phyloP scores from a whole-genome alignment of 2,888 invertebrate species.

The Phaedon cochleariae region DNA sequence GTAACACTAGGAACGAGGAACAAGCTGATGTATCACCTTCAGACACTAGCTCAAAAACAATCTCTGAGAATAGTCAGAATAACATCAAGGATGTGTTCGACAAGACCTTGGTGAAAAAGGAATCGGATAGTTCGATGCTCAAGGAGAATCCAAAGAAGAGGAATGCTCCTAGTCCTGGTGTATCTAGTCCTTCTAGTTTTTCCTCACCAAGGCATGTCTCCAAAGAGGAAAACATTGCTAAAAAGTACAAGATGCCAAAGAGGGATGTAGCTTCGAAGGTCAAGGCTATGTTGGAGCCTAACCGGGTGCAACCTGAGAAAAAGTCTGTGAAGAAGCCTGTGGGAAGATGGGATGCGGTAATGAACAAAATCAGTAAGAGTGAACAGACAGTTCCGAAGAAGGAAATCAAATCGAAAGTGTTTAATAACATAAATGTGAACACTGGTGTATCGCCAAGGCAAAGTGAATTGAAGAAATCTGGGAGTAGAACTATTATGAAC shows the following conservation, averaged over 20 bases:
- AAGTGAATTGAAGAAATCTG: conserved; percentile 37
- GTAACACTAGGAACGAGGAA: conserved; percentile 67
- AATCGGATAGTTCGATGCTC: conserved; percentile 16
- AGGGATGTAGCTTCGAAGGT: conserved; percentile 79
- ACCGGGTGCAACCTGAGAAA: conserved; percentile 63
- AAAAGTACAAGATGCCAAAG: conserved; percentile 82
- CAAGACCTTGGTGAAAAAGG: conserved; percentile 39
- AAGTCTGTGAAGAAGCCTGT: conserved; percentile 65
- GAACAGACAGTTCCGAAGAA: conserved; percentile 79
- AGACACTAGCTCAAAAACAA: conserved; percentile 67
- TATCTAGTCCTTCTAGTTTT: conserved; percentile 54
- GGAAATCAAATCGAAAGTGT: conserved; percentile 86
- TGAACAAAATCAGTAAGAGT: conserved; percentile 81
- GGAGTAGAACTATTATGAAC: conserved; percentile 37
- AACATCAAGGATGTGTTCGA: conserved; percentile 48
- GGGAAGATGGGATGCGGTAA: conserved; percentile 84
- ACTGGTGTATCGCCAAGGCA: conserved; percentile 24
- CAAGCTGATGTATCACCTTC: conserved; percentile 68
- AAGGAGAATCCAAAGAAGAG: conserved; percentile 51
- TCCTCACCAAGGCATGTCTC: conserved; percentile 51
- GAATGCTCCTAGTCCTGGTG: conserved; percentile 53
- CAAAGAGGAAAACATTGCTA: conserved; percentile 66
- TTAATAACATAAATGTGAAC: conserved; percentile 46
- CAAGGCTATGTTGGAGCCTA: conserved; percentile 74
- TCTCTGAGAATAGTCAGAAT: conserved; percentile 66